These are phyloP conservation scores for Uromys caudimaculatus DNA, from an alignment of 2,797 vertebrate species.

Conservation along the genomic window DNA sequence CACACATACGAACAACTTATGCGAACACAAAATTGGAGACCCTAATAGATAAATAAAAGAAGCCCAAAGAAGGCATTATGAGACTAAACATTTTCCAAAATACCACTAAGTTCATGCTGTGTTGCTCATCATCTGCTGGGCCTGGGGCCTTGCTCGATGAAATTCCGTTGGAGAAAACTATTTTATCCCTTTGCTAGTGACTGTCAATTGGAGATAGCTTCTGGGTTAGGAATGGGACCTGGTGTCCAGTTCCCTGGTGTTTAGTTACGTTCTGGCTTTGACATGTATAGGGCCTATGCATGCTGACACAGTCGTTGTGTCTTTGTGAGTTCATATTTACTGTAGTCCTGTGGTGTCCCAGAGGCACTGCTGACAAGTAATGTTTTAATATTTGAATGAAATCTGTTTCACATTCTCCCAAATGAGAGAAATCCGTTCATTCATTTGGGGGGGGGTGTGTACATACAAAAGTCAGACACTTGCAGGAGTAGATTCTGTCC, in stretches of 20 bases:
- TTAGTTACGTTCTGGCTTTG: no score
- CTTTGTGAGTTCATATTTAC: background rate
- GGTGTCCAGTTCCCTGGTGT: no score
- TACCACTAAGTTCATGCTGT: no score
- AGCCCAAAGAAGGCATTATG: background rate
- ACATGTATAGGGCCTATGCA: background rate
- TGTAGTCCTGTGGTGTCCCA: background rate
- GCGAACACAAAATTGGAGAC: background rate
- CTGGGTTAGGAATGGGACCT: background rate
- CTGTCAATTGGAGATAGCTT: background rate
- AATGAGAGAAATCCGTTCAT: background rate
- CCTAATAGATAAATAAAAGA: background rate
- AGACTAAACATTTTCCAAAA: background rate
- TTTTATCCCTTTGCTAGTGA: background rate
- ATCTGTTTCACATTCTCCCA: background rate
- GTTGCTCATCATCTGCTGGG: no score
- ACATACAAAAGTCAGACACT: background rate
- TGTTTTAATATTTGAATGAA: background rate
- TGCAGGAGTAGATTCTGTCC: background rate
- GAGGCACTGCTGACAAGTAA: background rate
- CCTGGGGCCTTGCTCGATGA: background rate
- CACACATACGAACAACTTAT: background rate
- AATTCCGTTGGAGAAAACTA: background rate
- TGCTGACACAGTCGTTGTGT: background rate
- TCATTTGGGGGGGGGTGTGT: background rate